Base-by-base conservation (phyloP, 92 coral and sea anemone genomes). In the Plumapathes pennacea region DNA sequence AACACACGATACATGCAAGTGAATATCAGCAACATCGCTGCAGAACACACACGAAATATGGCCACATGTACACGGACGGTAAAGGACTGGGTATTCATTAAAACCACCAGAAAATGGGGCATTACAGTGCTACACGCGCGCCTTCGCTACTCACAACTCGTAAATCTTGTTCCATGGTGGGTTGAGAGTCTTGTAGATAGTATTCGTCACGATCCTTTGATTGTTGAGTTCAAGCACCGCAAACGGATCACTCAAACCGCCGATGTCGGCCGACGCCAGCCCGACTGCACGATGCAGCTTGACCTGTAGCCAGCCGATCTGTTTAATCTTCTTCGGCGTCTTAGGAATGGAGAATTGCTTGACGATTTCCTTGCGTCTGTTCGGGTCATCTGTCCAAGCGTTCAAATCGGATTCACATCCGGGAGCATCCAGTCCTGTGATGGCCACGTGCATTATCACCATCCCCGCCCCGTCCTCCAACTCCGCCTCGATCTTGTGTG, bases 231-330 rank as follows among this genome's bases (percentile, higher is more conserved):
- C 89, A 36, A 92, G 54, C 33, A 88, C 86, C 12, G 98, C 98
- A 71, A 92, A 92, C 4, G 98, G 98, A 34, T 92, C 98, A 58
- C 96, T 88, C 18, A 80, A 76, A 27, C 98, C 98, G 1, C 98
- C 98, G 33, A 92, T 86, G 45, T 92, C 98, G 10, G 98, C 98
- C 25, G 98, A 80, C 4, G 98, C 96, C 70, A 92, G 60, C 3
- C 98, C 98, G 34, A 92, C 98, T 0, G 98, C 98, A 25, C 98
- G 78, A 54, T 92, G 98, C 36, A 92, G 76, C 57, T 92, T 92
- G 4, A 88, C 71, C 78, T 92, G 98, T 9, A 92, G 81, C 98
- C 98, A 92, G 10, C 98, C 98, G 27, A 89, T 74, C 40, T 92
- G 81, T 59, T 92, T 92, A 38, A 92, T 92, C 83, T 92, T 92